Evolutionary conservation across 2,888 invertebrate species (phyloP), one percentile per base, ranked within the genome.

Genomic region (Aethes cnicana): DNA sequence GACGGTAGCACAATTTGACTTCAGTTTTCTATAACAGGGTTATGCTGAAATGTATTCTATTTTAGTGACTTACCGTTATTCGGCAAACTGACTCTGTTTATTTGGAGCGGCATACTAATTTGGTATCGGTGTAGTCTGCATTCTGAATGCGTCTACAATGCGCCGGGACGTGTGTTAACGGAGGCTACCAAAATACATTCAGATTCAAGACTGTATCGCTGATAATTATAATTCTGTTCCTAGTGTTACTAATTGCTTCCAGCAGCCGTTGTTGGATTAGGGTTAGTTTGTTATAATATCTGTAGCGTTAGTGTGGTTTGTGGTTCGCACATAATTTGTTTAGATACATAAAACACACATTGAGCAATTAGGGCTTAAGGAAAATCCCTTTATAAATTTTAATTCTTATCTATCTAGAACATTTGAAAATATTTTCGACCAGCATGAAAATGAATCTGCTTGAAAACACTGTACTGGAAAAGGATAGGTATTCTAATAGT

Each of bases 201-300:
- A 21, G 2, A 6, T 25, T 16, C 16, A 16, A 9, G 9, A 16
- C 4, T 39, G 28, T 30, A 35, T 35, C 11, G 26, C n/a, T 9
- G 36, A 28, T 36, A 16, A 20, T 25, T 20, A 9, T 33, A 28
- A 39, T 12, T 25, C 11, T 18, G 7, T 28, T 14, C 30, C n/a
- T 55, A 62, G 57, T 58, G 58, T 59, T 54, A 56, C 66, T 69
- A 68, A 72, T 69, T 69, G 68, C 65, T 68, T 64, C 49, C 52
- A 55, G 56, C 33, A 54, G 54, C 64, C 57, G 66, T 62, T 64
- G 57, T 59, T 61, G 66, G 69, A 68, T 58, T 60, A 57, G 64
- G 56, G 39, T 56, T 42, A 58, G 55, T 60, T 58, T 26, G 62
- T 59, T 62, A 59, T 61, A 62, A 59, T 61, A 64, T 62, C 59